Evolutionary conservation across 2,113 vertebrate species (phyloP).

Genomic region (Macrotus californicus): DNA sequence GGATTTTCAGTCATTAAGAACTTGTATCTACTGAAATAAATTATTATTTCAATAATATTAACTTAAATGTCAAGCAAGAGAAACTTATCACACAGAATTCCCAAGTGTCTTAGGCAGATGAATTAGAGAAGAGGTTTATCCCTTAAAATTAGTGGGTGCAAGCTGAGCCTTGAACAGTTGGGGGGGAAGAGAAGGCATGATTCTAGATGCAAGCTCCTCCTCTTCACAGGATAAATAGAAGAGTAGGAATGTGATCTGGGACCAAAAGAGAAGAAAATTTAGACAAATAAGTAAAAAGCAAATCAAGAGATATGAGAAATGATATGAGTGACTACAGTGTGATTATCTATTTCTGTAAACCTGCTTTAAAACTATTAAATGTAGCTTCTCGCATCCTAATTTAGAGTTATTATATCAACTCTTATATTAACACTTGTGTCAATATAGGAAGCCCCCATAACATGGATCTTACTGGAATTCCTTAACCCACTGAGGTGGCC

Average conservation of each 20-base stretch:
- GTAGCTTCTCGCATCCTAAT: not conserved
- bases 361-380: not conserved
- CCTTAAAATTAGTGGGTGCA: not conserved
- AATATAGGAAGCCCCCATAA: not conserved
- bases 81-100: not conserved
- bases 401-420: not conserved
- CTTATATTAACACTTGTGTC: not conserved
- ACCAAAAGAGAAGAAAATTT: not conserved
- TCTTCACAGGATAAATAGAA: not conserved
- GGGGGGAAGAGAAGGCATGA: not conserved
- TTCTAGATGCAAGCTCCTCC: not conserved
- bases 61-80: not conserved
- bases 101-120: not conserved
- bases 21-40: not conserved
- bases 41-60: not conserved
- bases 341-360: not conserved
- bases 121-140: not conserved
- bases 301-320: not conserved
- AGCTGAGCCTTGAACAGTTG: not conserved
- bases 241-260: not conserved
- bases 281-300: not conserved
- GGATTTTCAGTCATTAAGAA: not conserved
- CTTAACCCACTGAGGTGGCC: not conserved
- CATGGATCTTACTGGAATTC: not conserved
- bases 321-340: not conserved